Evolutionary conservation across 2,113 vertebrate species (phyloP), one percentile per base, ranked within the genome.

Genomic region (Paramisgurnus dabryanus): DNA sequence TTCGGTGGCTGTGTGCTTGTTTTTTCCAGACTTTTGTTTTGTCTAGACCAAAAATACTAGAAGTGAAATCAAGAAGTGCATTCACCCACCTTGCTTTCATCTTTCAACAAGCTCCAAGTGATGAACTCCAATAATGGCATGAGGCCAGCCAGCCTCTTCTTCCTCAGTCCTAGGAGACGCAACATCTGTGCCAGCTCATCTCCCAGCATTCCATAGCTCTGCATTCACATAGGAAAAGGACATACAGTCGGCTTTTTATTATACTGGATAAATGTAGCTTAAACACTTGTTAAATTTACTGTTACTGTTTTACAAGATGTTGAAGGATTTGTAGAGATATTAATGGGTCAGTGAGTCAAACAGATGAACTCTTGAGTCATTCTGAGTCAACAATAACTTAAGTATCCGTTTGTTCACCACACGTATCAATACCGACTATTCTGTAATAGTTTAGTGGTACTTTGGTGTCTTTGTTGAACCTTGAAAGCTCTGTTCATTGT

Each of bases 91-190:
- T 55, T 80, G 82, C 79, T 87, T 83, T 92, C 91, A 17, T 93
- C 91, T 70, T 87, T 92, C 66, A 94, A 88, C 81, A 94, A 87
- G 2, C 92, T 93, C 93, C 92, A 94, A 79, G 93, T 94, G 82
- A 94, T 94, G 84, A 93, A 93, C 91, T 94, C 93, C 64, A 94
- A 77, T 79, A 94, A 87, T 3, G 92, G 92, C 83, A 93, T 80
- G 70, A 94, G 81, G 68, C 83, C 86, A 4, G 45, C 53, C 67
- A 94, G 87, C 0, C 80, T 89, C 53, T 90, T 92, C 83, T 92
- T 93, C 83, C 83, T 91, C 79, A 91, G 85, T 7, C 90, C 89
- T 6, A 93, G 81, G 22, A 89, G 82, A 6, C 87, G 84, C 64
- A 94, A 57, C 15, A 88, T 82, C 82, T 87, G 88, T 0, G 85